Evolutionary conservation across 1,140 invertebrate species (phyloP).

Genomic region (Gonatopus flavifemur): DNA sequence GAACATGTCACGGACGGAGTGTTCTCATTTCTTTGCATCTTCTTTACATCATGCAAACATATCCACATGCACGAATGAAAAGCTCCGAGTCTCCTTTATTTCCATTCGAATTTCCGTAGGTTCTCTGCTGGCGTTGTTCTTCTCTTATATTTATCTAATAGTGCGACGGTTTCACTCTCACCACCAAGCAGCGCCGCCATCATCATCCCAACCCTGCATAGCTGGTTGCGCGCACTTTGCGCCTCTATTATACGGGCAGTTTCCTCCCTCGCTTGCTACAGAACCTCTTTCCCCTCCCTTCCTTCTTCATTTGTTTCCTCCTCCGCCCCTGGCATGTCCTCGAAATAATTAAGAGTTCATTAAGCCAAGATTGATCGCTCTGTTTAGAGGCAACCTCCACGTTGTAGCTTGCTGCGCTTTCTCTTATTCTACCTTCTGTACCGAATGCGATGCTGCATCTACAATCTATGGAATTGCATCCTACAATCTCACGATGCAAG

Average conservation of each 20-base stretch:
- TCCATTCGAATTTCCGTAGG: slow-evolving; percentile 35
- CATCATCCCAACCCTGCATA: slow-evolving; percentile 20
- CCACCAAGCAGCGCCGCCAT: slow-evolving; percentile 14
- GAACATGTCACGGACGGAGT: no score
- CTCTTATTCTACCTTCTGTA: neutral
- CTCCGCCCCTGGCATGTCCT: slow-evolving; percentile 47
- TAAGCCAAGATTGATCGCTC: slow-evolving; percentile 48
- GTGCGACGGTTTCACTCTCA: slow-evolving; percentile 21
- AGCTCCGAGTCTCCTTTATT: slow-evolving; percentile 31
- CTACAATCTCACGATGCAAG: slow-evolving; percentile 17
- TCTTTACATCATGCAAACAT: no score
- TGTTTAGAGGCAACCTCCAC: slow-evolving; percentile 32
- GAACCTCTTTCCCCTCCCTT: no score
- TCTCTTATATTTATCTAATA: slow-evolving; percentile 49
- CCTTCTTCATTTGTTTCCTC: no score
- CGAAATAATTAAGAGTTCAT: slow-evolving; percentile 59
- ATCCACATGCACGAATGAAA: no score
- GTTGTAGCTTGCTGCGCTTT: slow-evolving; percentile 2
- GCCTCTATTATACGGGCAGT: slow-evolving; percentile 55
- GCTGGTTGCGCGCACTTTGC: slow-evolving; percentile 45
- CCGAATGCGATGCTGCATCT: no score
- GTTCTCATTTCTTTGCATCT: no score
- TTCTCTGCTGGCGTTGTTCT: slow-evolving; percentile 29
- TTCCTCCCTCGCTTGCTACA: slow-evolving; percentile 34
- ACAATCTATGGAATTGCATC: neutral